Conservation (phyloP, 2,888 invertebrate species). For the Argynnis bischoffii region DNA sequence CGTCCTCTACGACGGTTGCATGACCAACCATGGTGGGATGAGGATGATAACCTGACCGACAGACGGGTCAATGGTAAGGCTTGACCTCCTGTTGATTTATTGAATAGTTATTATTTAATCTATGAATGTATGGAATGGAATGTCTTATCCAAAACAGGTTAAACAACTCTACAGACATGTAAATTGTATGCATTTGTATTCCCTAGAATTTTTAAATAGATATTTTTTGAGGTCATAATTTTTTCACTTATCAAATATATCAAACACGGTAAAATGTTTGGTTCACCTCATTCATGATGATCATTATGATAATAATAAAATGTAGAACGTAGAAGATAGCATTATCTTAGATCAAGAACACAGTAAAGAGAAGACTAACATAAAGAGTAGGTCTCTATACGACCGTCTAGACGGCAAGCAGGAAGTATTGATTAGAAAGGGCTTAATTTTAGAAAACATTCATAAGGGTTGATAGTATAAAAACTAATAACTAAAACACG, state of each 20-base stretch:
- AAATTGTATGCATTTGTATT: too few species aligned
- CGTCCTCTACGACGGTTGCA: constrained; percentile 58
- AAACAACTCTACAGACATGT: too few species aligned
- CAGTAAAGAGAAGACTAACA: constrained; percentile 15
- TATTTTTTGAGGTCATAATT: too few species aligned
- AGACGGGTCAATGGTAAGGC: constrained; percentile 69
- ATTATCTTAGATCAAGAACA: not conserved
- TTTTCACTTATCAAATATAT: too few species aligned
- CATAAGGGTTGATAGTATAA: not conserved
- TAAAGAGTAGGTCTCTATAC: constrained; percentile 46
- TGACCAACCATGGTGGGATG: constrained; percentile 76
- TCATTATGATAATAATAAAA: too few species aligned
- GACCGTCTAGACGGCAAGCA: constrained; percentile 65
- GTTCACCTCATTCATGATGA: too few species aligned
- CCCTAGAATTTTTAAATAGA: too few species aligned
- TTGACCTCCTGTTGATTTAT: constrained; percentile 16
- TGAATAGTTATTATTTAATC: constrained; percentile 11
- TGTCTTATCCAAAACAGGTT: too few species aligned
- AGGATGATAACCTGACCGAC: constrained; percentile 73
- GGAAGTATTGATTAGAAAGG: constrained; percentile 59
- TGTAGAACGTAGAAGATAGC: too few species aligned
- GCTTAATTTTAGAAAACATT: constrained; percentile 64
- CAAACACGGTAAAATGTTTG: too few species aligned
- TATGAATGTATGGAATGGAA: not conserved
- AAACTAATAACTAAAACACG: not conserved